A percentile compares a stretch with the other conserved stretches of the same genome.
Conservation (phyloP, 2,888 invertebrate genomes). For the Oscheius sp. region DNA sequence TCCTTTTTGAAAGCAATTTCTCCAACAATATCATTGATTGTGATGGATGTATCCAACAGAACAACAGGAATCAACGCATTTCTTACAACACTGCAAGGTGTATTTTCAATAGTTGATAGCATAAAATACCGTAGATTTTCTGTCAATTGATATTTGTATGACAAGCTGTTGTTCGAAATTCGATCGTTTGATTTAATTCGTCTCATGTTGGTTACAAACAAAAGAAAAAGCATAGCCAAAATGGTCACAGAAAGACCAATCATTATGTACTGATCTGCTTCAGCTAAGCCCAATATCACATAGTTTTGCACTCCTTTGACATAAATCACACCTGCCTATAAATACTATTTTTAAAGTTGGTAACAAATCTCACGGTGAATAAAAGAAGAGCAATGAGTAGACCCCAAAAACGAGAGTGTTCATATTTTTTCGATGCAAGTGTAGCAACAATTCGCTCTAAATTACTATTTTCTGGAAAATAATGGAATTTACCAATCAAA, state of each 20-base stretch:
- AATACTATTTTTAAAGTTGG: background rate
- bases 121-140: slow-evolving; percentile 15
- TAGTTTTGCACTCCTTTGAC: slow-evolving; percentile 4
- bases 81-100: slow-evolving; percentile 16
- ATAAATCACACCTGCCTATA: slow-evolving; percentile 8
- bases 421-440: slow-evolving; percentile 2
- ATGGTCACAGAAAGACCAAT: slow-evolving; percentile 12
- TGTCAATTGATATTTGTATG: slow-evolving; percentile 15
- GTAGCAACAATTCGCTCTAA: slow-evolving; percentile 13
- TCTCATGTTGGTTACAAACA: slow-evolving; percentile 6
- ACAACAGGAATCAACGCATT: slow-evolving; percentile 16
- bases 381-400: background rate
- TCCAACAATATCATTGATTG: slow-evolving; percentile 14
- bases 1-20: slow-evolving; percentile 8
- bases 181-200: slow-evolving; percentile 7
- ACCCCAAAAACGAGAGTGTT: slow-evolving; percentile 6
- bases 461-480: background rate
- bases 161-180: slow-evolving; percentile 2
- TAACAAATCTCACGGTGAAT: background rate
- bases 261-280: slow-evolving; percentile 7
- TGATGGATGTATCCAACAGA: slow-evolving; percentile 12
- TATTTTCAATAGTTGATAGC: background rate
- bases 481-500: slow-evolving; percentile 9
- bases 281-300: too few species aligned
- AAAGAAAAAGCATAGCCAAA: background rate